phyloP scores from a whole-genome alignment of 2,888 invertebrate genomes.

The Andrena camellia region DNA sequence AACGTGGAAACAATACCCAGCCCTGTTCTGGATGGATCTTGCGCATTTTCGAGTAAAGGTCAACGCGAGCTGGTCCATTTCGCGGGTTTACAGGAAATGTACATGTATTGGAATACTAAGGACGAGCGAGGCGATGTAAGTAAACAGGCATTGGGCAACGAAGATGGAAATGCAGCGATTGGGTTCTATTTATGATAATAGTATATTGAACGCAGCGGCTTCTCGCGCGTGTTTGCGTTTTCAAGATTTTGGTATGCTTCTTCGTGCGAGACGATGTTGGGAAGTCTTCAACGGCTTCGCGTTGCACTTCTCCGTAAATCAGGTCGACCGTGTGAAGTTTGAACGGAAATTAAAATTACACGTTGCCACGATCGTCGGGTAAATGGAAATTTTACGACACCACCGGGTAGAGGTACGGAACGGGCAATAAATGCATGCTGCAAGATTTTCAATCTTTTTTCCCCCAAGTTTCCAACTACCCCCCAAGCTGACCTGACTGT shows the following conservation, averaged over 20 bases:
- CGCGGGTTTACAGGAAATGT: neutral
- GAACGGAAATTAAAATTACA: conserved; percentile 15
- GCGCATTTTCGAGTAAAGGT: conserved; percentile 28
- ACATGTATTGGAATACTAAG: neutral
- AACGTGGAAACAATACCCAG: conserved; percentile 50
- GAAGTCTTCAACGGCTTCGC: neutral
- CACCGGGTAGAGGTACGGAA: no score
- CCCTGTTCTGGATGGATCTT: conserved; percentile 32
- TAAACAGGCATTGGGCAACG: no score
- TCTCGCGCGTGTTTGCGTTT: neutral
- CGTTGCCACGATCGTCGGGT: neutral
- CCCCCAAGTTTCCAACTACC: conserved; percentile 39
- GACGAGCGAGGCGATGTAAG: no score
- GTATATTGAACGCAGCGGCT: no score
- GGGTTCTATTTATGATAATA: no score
- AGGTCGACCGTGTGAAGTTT: neutral
- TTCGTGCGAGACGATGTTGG: neutral
- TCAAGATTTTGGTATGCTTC: neutral
- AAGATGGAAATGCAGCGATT: no score
- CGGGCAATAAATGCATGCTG: conserved; percentile 34
- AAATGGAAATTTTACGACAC: conserved; percentile 11
- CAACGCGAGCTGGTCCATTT: neutral
- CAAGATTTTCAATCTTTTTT: conserved; percentile 64
- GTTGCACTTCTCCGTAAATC: neutral
- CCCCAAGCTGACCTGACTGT: conserved; percentile 32